These are phyloP conservation scores for Bambusicola thoracicus DNA, from an alignment of 2,113 vertebrate species.

Conservation along the genomic window DNA sequence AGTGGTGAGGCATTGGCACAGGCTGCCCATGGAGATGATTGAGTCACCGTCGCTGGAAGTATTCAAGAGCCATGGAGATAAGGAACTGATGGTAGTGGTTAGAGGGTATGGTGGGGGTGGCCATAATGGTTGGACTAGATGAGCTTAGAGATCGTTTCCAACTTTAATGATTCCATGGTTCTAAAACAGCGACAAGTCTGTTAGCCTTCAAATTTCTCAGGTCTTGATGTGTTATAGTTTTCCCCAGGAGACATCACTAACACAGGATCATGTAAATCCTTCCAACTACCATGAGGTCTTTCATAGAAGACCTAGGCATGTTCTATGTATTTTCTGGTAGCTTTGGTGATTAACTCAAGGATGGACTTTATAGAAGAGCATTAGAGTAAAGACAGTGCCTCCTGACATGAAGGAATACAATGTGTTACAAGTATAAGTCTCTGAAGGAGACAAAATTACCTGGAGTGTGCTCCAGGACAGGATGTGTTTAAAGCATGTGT, in stretches of 20 bases:
- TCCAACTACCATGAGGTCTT: neutral
- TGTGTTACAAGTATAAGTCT: neutral
- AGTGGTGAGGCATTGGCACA: too few relatives aligned
- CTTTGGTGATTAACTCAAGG: neutral
- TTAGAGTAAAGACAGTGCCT: neutral
- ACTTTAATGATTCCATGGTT: too few relatives aligned
- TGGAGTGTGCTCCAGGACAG: neutral
- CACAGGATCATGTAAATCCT: neutral
- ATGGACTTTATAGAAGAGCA: neutral
- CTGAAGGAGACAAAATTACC: neutral
- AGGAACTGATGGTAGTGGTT: too few relatives aligned
- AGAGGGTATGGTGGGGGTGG: too few relatives aligned
- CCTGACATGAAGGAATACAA: neutral
- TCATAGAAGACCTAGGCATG: neutral
- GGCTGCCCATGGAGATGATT: too few relatives aligned
- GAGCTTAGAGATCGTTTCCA: too few relatives aligned
- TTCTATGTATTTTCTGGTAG: neutral
- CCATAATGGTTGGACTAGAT: too few relatives aligned
- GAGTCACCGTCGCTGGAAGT: too few relatives aligned
- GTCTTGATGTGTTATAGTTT: neutral
- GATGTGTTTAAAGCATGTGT: neutral
- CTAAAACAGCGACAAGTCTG: neutral
- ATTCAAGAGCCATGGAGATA: too few relatives aligned
- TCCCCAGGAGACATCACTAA: neutral
- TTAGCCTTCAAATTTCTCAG: neutral